phyloP scores from a whole-genome alignment of 2,797 vertebrate genomes.

The Arremon aurantiirostris region DNA sequence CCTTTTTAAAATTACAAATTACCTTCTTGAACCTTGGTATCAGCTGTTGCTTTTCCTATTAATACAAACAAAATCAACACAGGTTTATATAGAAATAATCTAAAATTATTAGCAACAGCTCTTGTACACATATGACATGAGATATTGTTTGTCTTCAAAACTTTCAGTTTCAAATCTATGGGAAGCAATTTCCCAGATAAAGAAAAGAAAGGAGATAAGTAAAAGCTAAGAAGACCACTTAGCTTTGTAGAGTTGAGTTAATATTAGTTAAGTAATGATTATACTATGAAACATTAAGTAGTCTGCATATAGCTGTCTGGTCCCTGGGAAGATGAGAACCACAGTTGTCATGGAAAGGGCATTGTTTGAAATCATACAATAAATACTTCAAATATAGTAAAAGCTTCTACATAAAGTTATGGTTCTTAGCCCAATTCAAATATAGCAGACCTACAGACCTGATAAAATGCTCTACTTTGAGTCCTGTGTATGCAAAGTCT shows the following conservation, averaged over 20 bases:
- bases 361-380: not conserved
- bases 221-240: not conserved
- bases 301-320: not conserved
- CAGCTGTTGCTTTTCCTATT: not conserved
- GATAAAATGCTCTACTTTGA: not conserved
- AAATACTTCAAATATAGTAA: not conserved
- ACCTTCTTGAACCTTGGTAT: not conserved
- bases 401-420: not conserved
- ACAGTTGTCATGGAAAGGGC: not conserved
- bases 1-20: not conserved
- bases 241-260: not conserved
- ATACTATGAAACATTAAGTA: not conserved
- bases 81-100: not conserved
- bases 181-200: not conserved
- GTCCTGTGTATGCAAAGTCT: not conserved
- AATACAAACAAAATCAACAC: not conserved
- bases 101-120: not conserved
- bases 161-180: not conserved
- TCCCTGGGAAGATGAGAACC: not conserved
- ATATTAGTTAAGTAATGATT: not conserved
- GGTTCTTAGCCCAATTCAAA: not conserved
- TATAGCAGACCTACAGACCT: not conserved
- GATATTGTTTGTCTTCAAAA: not conserved
- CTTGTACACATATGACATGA: not conserved
- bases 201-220: not conserved